Conservation (phyloP, 2,113 vertebrate genomes). For the Jacana jacana region DNA sequence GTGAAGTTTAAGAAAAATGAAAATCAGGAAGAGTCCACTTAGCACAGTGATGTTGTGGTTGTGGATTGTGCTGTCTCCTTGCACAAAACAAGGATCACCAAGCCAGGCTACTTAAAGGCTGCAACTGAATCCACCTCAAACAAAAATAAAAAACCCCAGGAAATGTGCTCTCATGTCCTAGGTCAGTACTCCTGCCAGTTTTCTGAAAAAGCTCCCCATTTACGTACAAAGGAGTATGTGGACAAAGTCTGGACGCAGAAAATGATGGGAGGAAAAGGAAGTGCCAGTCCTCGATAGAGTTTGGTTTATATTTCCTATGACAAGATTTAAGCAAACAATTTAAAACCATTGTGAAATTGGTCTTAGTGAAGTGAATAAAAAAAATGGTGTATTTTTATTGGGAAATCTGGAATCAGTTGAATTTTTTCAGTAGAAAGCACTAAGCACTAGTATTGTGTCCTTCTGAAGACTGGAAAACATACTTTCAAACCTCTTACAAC, state of each 20-base stretch:
- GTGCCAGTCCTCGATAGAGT: neutral
- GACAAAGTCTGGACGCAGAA: neutral
- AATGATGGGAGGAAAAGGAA: neutral
- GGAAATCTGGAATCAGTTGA: neutral
- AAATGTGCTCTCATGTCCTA: neutral
- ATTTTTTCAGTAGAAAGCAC: neutral
- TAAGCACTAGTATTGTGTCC: neutral
- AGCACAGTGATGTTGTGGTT: neutral
- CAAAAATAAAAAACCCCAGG: neutral
- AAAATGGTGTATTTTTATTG: neutral
- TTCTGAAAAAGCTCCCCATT: neutral
- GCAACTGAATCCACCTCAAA: neutral
- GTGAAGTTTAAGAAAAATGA: neutral
- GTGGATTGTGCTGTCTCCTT: neutral
- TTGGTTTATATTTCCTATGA: neutral
- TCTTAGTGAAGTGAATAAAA: neutral
- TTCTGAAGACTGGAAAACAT: neutral
- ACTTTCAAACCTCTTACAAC: neutral
- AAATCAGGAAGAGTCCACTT: neutral
- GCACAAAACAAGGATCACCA: neutral
- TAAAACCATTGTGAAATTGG: neutral
- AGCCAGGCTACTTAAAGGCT: neutral
- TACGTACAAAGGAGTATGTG: neutral
- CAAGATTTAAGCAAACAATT: neutral
- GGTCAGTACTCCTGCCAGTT: neutral